Base-by-base conservation (phyloP, 2,888 invertebrate species). In the Neria commutata region DNA sequence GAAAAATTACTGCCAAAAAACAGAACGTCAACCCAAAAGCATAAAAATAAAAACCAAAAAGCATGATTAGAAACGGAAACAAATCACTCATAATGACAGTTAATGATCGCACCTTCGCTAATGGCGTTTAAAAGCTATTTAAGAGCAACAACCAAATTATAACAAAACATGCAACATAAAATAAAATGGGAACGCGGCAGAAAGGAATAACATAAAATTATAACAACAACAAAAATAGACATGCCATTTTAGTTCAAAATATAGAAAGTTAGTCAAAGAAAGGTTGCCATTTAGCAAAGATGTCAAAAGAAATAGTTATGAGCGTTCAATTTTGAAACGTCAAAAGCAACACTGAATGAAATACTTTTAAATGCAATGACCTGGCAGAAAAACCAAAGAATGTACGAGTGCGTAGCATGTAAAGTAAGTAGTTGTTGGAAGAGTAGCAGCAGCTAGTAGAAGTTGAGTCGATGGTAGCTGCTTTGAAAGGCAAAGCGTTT, bases 71-170 rank as follows among this genome's bases (percentile, higher is more conserved):
- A 37, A 37, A 37, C 4, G 19, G 24, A 59, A 58, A 55, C 55
- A 55, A 55, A 58, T 54, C 60, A 40, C 47, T 56, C 52, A 49
- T 45, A 60, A 56, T 60, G 53, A 53, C 50, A 56, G 50, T 48
- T 56, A 53, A 56, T 54, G 56, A 56, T 54, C 56, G 45, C 56
- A 60, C 56, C 56, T 54, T 52, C 49, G 19, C 33, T 56, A 56
- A 60, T 60, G 60, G 45, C 54, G 21, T 24, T 56, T 45, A 53
- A 53, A 50, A 54, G 53, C 56, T 16, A 37, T 60, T 60, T 54
- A 53, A 45, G 4, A 42, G 19, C 46, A 40, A 37, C 24, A 42
- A 42, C 19, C 42, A 54, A 40, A 54, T 45, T 42, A 26, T 16
- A 53, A 53, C 53, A 40, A 29, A 54, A 54, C 26, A 46, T 46